Conservation (phyloP, 2,797 vertebrate genomes). For the Netta rufina region DNA sequence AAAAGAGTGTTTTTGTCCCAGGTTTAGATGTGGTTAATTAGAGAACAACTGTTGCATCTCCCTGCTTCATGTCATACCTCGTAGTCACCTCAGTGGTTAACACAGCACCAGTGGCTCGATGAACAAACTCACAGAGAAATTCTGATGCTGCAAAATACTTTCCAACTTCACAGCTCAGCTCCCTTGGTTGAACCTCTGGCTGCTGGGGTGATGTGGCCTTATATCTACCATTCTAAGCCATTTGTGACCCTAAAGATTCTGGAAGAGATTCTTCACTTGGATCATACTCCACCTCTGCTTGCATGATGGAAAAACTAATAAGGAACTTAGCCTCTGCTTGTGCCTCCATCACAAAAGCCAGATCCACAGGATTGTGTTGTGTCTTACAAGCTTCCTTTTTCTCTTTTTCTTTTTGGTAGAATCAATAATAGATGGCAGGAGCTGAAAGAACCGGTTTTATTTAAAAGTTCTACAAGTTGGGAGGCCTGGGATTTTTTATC, state of each 20-base stretch:
- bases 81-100: not conserved
- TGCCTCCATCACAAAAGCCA: not conserved
- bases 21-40: not conserved
- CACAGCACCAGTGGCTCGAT: not conserved
- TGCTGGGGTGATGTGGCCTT: not conserved
- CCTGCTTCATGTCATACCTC: not conserved
- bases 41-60: not conserved
- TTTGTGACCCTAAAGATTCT: not conserved
- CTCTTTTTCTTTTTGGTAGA: not conserved
- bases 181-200: not conserved
- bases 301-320: not conserved
- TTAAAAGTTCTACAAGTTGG: not conserved
- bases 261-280: not conserved
- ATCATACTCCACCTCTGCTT: not conserved
- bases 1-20: not conserved
- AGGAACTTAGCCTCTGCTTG: not conserved
- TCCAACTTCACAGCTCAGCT: not conserved
- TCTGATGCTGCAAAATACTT: not conserved
- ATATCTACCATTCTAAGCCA: not conserved
- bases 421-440: not conserved
- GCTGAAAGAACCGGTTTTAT: not conserved
- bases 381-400: not conserved
- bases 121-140: not conserved
- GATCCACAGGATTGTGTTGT: not conserved
- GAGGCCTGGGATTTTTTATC: not conserved